Percentiles rank a stretch among this genome's conserved stretches.
Conservation (phyloP, 2,113 vertebrate genomes). For the Microcebus ravelobensis region DNA sequence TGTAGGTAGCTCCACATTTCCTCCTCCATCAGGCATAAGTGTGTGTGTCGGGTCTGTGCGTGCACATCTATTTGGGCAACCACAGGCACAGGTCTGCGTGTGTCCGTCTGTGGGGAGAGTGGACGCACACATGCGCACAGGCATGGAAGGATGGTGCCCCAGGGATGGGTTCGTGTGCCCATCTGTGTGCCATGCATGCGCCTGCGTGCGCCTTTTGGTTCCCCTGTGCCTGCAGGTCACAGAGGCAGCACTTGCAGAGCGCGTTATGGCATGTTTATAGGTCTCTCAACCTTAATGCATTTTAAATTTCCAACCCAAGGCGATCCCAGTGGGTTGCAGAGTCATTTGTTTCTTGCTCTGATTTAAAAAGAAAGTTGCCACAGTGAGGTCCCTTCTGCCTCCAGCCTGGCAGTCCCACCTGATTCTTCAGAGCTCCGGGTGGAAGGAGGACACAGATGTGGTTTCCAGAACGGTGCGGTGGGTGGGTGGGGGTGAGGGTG, state of each 20-base stretch:
- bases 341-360: slow-evolving; percentile 70
- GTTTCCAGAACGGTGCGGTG: background rate
- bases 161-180: background rate
- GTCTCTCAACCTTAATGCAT: slow-evolving; percentile 76
- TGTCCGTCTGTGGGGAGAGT: background rate
- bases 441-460: background rate
- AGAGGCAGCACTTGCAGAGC: slow-evolving; percentile 65
- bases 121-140: background rate
- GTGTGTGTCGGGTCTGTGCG: background rate
- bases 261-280: slow-evolving; percentile 71
- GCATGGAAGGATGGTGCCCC: background rate
- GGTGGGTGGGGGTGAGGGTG: background rate
- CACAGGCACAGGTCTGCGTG: background rate
- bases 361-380: slow-evolving; percentile 65
- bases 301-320: slow-evolving; percentile 76
- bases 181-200: background rate
- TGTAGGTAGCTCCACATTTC: background rate
- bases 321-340: slow-evolving; percentile 60
- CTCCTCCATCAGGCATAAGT: background rate
- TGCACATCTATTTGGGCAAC: background rate
- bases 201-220: slow-evolving; percentile 34
- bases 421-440: background rate
- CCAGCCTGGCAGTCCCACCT: background rate
- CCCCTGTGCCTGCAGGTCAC: background rate
- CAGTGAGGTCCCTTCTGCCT: slow-evolving; percentile 35